Evolutionary conservation across 2,113 vertebrate genomes (phyloP), one percentile per base, ranked within the genome.

Genomic region (Turdus rufiventris): DNA sequence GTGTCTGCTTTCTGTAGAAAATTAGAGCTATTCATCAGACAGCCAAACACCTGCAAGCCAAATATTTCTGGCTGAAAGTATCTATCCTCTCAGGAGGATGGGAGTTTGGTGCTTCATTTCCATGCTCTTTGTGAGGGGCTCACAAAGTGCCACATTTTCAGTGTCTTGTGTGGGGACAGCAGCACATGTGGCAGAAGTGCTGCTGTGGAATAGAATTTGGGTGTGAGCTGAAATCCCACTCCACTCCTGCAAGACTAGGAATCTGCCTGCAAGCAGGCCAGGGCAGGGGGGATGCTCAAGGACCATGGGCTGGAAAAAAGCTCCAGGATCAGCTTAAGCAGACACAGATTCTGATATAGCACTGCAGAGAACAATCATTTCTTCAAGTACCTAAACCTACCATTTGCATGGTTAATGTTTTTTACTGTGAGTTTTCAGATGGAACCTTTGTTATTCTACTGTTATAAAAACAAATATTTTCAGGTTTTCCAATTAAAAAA

Each of bases 1-100:
- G 25, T 61, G 50, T 91, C 57, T 84, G 40, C 72, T 79, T 82
- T 85, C 84, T 82, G 58, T 85, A 89, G 87, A 82, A 95, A 92
- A 94, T 91, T 65, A 92, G 66, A 84, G 62, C 66, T 91, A 70
- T 94, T 96, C 58, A 91, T 89, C 66, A 94, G 78, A 85, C 80
- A 94, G 74, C 58, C 81, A 87, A 91, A 85, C 93, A 92, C 87
- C 91, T 96, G 88, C 85, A 83, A 93, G 51, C 54, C 85, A 92
- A 73, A 88, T 85, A 85, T 83, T 96, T 91, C 82, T 94, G 82
- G 62, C 67, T 76, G 89, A 42, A 91, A 79, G n/a, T 72, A 68
- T 51, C 0, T 14, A 68, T 89, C 54, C 62, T 88, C 74, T 89
- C 2, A 5, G 66, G 72, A 85, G 68, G 42, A 34, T 34, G 60